Percentiles rank a stretch among this genome's conserved stretches.
Conservation (phyloP, 2,113 vertebrate species). For the Xenopus laevis region DNA sequence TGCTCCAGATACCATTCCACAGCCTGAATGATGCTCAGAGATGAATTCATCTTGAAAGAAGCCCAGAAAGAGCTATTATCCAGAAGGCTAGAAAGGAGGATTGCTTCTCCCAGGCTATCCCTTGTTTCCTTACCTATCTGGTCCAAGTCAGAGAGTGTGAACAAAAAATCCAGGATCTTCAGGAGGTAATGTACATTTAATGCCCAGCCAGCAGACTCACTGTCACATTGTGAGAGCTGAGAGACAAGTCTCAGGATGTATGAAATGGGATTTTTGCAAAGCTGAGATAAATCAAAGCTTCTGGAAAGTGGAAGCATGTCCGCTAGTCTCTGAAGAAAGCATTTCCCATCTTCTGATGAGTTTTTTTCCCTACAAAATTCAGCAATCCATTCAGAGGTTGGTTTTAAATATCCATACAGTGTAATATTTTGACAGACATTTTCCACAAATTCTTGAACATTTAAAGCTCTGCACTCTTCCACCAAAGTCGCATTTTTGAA, state of each 20-base stretch:
- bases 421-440: slow-evolving; percentile 71
- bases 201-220: slow-evolving; percentile 66
- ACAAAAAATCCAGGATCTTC: slow-evolving; percentile 72
- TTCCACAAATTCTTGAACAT: slow-evolving; percentile 61
- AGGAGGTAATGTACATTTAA: slow-evolving; percentile 71
- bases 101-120: slow-evolving; percentile 74
- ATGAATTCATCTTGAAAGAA: slow-evolving; percentile 66
- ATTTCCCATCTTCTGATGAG: slow-evolving; percentile 56
- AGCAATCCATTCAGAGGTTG: slow-evolving; percentile 55
- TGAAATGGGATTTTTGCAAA: slow-evolving; percentile 69
- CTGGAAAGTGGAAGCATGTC: slow-evolving; percentile 70
- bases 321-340: slow-evolving; percentile 75
- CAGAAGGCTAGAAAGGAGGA: slow-evolving; percentile 83
- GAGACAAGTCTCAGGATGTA: slow-evolving; percentile 68
- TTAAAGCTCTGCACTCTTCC: slow-evolving; percentile 56
- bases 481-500: slow-evolving; percentile 58
- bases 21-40: slow-evolving; percentile 70
- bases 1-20: slow-evolving; percentile 71
- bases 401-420: slow-evolving; percentile 60
- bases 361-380: slow-evolving; percentile 59
- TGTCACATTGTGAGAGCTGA: slow-evolving; percentile 70
- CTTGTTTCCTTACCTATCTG: slow-evolving; percentile 71
- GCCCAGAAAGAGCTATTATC: slow-evolving; percentile 82
- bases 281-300: slow-evolving; percentile 68
- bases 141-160: slow-evolving; percentile 66